phyloP scores from a whole-genome alignment of 2,888 invertebrate species.

The Tillus elongatus region DNA sequence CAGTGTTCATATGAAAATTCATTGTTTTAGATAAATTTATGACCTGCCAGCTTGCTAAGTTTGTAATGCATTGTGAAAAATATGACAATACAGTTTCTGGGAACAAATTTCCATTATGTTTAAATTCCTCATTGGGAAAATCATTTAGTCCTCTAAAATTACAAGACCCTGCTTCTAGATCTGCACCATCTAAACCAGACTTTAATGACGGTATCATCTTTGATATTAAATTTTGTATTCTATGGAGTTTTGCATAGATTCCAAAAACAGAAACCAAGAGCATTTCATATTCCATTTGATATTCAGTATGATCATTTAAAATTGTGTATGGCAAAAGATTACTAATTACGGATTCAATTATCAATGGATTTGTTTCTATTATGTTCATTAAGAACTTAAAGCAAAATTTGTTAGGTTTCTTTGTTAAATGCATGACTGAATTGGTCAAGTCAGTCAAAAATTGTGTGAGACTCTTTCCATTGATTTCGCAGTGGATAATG shows the following conservation, averaged over 20 bases:
- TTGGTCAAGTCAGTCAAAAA: slow-evolving; percentile 30
- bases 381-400: slow-evolving; percentile 30
- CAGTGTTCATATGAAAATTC: slow-evolving; percentile 30
- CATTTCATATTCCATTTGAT: slow-evolving; percentile 25
- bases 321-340: slow-evolving; percentile 30
- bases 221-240: slow-evolving; percentile 34
- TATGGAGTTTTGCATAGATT: slow-evolving; percentile 34
- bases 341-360: slow-evolving; percentile 29
- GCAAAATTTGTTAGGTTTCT: slow-evolving; percentile 22
- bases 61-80: slow-evolving; percentile 30
- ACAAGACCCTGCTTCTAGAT: slow-evolving; percentile 14
- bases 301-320: slow-evolving; percentile 22
- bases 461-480: slow-evolving; percentile 26
- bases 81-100: slow-evolving; percentile 29
- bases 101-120: slow-evolving; percentile 25
- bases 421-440: slow-evolving; percentile 24
- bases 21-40: slow-evolving; percentile 36
- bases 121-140: slow-evolving; percentile 9
- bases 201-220: slow-evolving; percentile 32
- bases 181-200: slow-evolving; percentile 17
- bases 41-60: slow-evolving; percentile 34
- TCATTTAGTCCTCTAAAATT: slow-evolving; percentile 18
- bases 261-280: slow-evolving; percentile 31
- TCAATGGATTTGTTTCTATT: slow-evolving; percentile 33
- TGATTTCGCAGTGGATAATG: slow-evolving; percentile 23